Conservation (phyloP, 2,113 vertebrate species). For the Zapus hudsonius region DNA sequence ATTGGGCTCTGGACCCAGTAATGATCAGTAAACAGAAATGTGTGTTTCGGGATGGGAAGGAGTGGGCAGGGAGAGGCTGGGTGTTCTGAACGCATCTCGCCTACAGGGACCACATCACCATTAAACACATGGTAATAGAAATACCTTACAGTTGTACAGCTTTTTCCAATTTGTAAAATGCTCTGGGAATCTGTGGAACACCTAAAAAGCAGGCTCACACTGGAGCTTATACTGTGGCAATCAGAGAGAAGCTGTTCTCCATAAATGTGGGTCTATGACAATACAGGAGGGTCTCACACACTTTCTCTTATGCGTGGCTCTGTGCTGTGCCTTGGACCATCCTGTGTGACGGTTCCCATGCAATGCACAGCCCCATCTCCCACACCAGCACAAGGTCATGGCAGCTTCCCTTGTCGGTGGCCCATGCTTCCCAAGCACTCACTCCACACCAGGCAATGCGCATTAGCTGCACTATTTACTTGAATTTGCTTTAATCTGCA, state of each 20-base stretch:
- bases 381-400: not conserved
- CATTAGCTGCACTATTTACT: constrained; percentile 14
- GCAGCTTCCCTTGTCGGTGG: not conserved
- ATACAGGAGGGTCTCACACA: too few relatives aligned
- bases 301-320: not conserved
- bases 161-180: constrained; percentile 7
- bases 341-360: not conserved
- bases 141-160: not conserved
- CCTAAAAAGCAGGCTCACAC: not conserved
- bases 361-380: not conserved
- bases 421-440: not conserved
- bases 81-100: not conserved
- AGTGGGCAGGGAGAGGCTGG: not conserved
- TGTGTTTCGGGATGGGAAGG: not conserved
- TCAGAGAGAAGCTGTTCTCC: not conserved
- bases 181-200: not conserved
- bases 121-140: not conserved
- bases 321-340: not conserved
- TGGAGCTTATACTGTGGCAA: not conserved
- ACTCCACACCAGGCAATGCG: not conserved
- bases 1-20: not conserved
- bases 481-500: constrained; percentile 53
- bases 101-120: not conserved
- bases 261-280: not conserved
- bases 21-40: constrained; percentile 19